Evolutionary conservation across 2,797 vertebrate species (phyloP), one percentile per base, ranked within the genome.

Genomic region (Schizopygopsis malacanthus): DNA sequence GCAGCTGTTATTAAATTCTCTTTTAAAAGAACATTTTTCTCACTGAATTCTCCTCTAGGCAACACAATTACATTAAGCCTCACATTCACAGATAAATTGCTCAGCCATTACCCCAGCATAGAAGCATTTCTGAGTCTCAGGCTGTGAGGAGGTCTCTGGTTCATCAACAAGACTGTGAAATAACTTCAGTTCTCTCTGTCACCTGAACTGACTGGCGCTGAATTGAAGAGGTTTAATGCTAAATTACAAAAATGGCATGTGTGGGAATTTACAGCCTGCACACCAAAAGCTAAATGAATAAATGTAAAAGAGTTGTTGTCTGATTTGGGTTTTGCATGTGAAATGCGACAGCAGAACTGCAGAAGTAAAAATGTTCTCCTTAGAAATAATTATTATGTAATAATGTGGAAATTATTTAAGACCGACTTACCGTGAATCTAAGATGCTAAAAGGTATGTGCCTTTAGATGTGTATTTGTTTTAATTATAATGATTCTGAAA

Each of bases 81-180:
- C 75, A 78, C 87, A 87, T 92, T 91, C 80, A 75, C 41, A 63
- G 33, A 56, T 79, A 54, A 85, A 88, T 87, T 86, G 90, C 91
- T 90, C 25, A 37, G 73, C 84, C 89, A 90, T 92, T 90, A 92
- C 20, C 59, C 63, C 50, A 41, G 45, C 67, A 56, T 16, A 61
- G 39, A 45, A 50, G 69, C 81, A 86, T 90, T 92, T 87, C 88
- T 78, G 47, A 78, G 81, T 61, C 63, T 83, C 83, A 88, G 88
- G 47, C 61, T 73, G 41, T 75, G 45, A 77, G 59, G 50, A 67
- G 50, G 37, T 54, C 45, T 78, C 22, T n/a, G 22, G 82, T 77
- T 84, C 45, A 77, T 77, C 45, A 65, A 75, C 18, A 84, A n/a
- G 25, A 52, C 72, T 52, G 18, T n/a, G 33, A 73, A 75, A 72